These are phyloP conservation scores for Drosophila trapezifrons DNA, from an alignment of 1,140 invertebrate species.

Conservation along the genomic window DNA sequence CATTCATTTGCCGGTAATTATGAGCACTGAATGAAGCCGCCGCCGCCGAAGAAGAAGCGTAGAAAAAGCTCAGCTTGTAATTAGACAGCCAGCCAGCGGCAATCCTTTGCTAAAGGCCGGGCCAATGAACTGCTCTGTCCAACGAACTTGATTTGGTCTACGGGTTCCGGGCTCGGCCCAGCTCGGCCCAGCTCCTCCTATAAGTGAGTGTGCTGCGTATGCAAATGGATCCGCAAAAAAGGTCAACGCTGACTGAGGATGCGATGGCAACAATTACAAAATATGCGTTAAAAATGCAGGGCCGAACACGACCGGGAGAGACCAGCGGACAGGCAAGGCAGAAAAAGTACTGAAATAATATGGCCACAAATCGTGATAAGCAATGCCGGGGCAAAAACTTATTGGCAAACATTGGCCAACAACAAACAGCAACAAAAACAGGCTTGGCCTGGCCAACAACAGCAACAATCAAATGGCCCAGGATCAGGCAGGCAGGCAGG, in stretches of 20 bases:
- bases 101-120: constrained; percentile 53
- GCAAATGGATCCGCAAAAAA: constrained; percentile 75
- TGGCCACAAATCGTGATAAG: constrained; percentile 82
- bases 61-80: constrained; percentile 73
- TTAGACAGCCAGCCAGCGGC: constrained; percentile 74
- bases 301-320: constrained; percentile 59
- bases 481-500: constrained; percentile 9
- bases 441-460: constrained; percentile 66
- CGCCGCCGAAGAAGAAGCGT: constrained; percentile 22
- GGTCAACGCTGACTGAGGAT: constrained; percentile 50
- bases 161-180: constrained; percentile 16
- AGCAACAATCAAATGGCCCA: constrained; percentile 72
- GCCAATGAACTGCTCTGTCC: constrained; percentile 73
- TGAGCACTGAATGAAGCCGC: constrained; percentile 47
- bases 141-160: constrained; percentile 79
- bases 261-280: constrained; percentile 75
- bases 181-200: constrained; percentile 6
- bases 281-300: constrained; percentile 81
- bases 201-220: constrained; percentile 46
- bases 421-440: constrained; percentile 72
- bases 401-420: constrained; percentile 76
- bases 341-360: constrained; percentile 75
- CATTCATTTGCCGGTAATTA: constrained; percentile 82
- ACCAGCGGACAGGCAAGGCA: constrained; percentile 12
- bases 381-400: constrained; percentile 73